Conservation (phyloP, 2,797 vertebrate genomes). For the Lophotriccus pileatus region DNA sequence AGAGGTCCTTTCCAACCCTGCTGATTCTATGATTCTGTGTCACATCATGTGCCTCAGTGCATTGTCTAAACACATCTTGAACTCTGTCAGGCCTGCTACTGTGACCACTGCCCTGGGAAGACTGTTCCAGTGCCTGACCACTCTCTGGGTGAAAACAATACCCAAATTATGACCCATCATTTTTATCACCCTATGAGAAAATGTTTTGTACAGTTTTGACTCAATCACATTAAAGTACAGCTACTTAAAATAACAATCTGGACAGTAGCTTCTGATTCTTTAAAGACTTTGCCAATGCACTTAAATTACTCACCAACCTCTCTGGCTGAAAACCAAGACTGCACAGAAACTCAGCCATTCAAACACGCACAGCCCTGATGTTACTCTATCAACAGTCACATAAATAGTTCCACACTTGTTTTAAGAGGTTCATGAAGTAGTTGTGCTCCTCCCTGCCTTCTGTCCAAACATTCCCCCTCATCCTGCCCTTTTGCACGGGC, state of each 20-base stretch:
- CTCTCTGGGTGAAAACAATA: background rate
- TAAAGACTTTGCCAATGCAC: background rate
- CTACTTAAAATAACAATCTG: background rate
- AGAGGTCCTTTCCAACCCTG: too few relatives aligned
- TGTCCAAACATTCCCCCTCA: background rate
- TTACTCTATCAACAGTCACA: fast-evolving
- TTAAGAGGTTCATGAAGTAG: background rate
- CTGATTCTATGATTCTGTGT: background rate
- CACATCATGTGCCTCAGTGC: background rate
- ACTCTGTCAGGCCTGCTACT: background rate
- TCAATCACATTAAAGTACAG: background rate
- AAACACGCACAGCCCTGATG: background rate
- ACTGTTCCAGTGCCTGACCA: too few relatives aligned
- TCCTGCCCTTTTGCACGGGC: background rate
- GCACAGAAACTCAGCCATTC: background rate
- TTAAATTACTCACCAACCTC: background rate
- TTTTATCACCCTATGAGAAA: background rate
- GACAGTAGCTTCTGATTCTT: background rate
- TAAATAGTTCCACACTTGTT: background rate
- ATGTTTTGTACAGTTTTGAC: background rate
- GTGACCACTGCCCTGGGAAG: background rate
- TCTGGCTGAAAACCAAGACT: background rate
- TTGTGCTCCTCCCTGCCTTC: background rate
- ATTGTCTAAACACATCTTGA: background rate
- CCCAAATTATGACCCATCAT: background rate